Conservation (phyloP, 2,888 invertebrate species). For the Lasioglossum villosulum region DNA sequence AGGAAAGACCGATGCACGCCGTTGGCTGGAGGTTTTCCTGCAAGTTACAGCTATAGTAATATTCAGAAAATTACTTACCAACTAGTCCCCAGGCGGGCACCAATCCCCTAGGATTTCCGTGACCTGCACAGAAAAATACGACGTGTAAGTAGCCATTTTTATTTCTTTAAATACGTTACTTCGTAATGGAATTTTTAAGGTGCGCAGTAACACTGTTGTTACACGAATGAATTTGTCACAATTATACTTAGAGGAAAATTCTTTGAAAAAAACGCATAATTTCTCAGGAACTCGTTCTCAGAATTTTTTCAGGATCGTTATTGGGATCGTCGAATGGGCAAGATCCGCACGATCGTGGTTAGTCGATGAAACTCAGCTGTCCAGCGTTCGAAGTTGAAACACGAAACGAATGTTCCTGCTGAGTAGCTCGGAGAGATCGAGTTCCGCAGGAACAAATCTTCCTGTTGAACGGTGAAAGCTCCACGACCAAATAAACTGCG, state of each 20-base stretch:
- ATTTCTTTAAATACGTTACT: too few relatives aligned
- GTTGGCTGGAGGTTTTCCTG: conserved; percentile 46
- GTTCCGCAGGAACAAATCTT: conserved; percentile 9
- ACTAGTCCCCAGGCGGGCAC: conserved; percentile 40
- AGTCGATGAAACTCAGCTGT: conserved; percentile 14
- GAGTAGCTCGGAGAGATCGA: neutral
- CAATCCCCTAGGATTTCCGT: conserved; percentile 49
- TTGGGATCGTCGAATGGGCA: neutral
- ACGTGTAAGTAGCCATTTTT: conserved; percentile 6
- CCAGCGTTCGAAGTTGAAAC: neutral
- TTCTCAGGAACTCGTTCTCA: too few relatives aligned
- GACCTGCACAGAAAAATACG: conserved; percentile 48
- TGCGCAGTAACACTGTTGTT: too few relatives aligned
- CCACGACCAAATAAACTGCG: conserved; percentile 6
- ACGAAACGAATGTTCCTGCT: neutral
- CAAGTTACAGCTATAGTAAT: conserved; percentile 58
- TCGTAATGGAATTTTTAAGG: too few relatives aligned
- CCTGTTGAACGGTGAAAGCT: conserved; percentile 7
- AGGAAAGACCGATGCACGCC: conserved; percentile 27
- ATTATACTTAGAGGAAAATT: neutral
- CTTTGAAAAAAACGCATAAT: neutral
- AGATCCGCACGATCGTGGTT: neutral
- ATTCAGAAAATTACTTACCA: conserved; percentile 68
- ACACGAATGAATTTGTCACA: too few relatives aligned
- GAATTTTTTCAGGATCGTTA: too few relatives aligned